Base-by-base conservation (phyloP, 2,113 vertebrate genomes). In the Campylomormyrus tamandua region DNA sequence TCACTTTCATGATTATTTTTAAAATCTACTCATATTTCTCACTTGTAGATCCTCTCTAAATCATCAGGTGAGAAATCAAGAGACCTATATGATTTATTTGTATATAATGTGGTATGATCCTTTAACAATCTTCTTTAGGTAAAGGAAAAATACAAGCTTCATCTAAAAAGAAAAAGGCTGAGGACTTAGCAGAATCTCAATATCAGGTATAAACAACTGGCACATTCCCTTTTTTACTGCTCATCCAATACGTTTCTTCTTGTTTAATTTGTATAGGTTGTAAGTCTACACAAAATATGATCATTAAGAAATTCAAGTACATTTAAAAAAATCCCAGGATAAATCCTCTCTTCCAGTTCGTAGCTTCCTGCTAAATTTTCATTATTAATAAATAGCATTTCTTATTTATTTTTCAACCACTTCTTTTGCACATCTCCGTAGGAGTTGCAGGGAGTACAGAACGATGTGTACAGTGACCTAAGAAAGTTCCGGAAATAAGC, bases 101-200 rank as follows among this genome's bases (percentile, higher is more conserved):
- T 21, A 66, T 31, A 19, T 49, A 11, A 52, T 42, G 48, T 35
- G 6, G 5, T 31, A 42, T 21, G 13, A 27, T 49, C 39, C 7
- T 89, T 49, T 53, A 24, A 15, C 70, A 74, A 56, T 15, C 89
- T n/a, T 89, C 87, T 58, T 31, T 77, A 83, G 89, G 88, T 53
- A 92, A 91, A 91, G 80, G 52, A 21, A 91, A 90, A 91, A 77
- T 86, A 66, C 48, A 77, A 2, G 56, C 90, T 31, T 45, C 87
- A n/a, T 92, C 91, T 90, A 93, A 91, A 83, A 93, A 93, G 91
- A 94, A 91, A 50, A 21, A 90, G 39, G 46, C 93, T 89, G 62
- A 70, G 27, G 95, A 96, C 87, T 90, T 92, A 62, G 92, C 93
- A 66, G 95, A 96, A 90, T 96, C 95, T 31, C 95, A 95, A 35